Evolutionary conservation across 2,113 vertebrate genomes (phyloP), one percentile per base, ranked within the genome.

Genomic region (Microcebus ravelobensis): DNA sequence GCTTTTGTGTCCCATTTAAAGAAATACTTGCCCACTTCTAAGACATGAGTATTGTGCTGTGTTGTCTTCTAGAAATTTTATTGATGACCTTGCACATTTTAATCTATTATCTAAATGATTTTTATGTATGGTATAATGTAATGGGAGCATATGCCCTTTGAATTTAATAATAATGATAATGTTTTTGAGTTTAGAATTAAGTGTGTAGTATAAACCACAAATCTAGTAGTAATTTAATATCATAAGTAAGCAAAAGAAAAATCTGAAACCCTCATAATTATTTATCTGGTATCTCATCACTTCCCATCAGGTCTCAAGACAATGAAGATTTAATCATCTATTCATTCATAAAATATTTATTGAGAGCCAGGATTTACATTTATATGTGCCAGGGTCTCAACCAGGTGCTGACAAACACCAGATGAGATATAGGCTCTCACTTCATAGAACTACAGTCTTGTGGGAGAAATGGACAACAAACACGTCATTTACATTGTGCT

Each of bases 131-230:
- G 25, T 9, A 14, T 18, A 61, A 74, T 39, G 21, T 34, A 45
- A 25, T n/a, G 4, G 18, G 21, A 27, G 18, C 12, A 36, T 73
- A 42, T 84, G 55, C 39, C 39, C 88, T 71, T 85, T 89, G n/a
- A 48, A 79, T 94, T 90, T 87, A 94, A 88, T 87, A 80, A 86
- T 25, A 61, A 61, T 7, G 4, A 70, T 80, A 61, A 92, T 25
- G 23, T 63, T 87, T 93, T 92, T 55, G 34, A 79, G 68, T 87
- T 92, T 90, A 79, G 61, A 94, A 48, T 94, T 65, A 48, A 91
- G 20, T 52, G 12, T 87, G 31, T 29, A 77, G 42, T 34, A n/a
- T 55, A 76, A 48, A 87, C 50, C 39, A 74, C 45, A 34, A 65
- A 65, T 8, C 50, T 42, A 55, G 48, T 57, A 91, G 21, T 48